Evolutionary conservation across 2,888 invertebrate genomes (phyloP), one percentile per base, ranked within the genome.

Genomic region (Agriopis leucophaearia): DNA sequence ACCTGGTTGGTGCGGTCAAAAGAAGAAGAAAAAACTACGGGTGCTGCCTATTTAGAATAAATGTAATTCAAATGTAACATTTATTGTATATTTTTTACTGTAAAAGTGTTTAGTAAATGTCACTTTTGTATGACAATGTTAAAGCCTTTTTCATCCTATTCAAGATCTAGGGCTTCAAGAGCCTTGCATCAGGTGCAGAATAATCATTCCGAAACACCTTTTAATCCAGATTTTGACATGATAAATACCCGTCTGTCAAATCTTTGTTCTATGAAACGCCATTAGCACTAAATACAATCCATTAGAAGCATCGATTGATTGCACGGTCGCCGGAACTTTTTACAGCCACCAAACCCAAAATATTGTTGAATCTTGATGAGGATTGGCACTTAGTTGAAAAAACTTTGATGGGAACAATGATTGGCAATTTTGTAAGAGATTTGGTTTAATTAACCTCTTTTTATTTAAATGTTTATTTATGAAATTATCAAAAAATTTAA

Each of bases 271-370:
- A 72, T 85, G 83, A 62, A 80, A 83, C 72, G 68, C 87, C 87
- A 88, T 88, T 88, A 88, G 84, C 80, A 82, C 80, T 85, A 87
- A 88, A 88, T 85, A 88, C 80, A 86, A 82, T 82, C 86, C 84
- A 87, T 86, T 89, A 89, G 82, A 85, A 84, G 85, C 82, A 76
- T 65, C 86, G 83, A 88, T 88, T 86, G 88, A 88, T 89, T 85
- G 84, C 87, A 81, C 81, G 85, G 54, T 48, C 63, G 85, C 78
- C 79, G 78, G 77, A 81, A 79, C 79, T 80, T 81, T 84, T 85
- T 89, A 87, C 88, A 67, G 69, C 69, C 74, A 82, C 74, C 81
- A 81, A 45, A 83, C 52, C 47, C 9, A 38, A 38, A 9, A 38
- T 38, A 38, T 84, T 85, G 81, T 85, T 83, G 73, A 71, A 81